Conservation (phyloP, 2,797 vertebrate genomes). For the Coreius guichenoti region DNA sequence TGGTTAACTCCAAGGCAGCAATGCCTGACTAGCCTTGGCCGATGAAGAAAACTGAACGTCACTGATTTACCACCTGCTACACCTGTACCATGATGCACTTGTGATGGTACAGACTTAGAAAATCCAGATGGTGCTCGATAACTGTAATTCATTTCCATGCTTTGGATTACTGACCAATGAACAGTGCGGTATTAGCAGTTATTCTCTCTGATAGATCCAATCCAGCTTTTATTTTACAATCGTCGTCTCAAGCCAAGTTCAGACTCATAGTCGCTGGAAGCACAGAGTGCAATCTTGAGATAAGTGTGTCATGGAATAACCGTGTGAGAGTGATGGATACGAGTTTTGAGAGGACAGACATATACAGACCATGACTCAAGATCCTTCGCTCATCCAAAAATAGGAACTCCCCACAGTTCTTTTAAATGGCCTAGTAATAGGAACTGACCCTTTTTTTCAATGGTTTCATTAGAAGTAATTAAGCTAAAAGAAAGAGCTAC, state of each 20-base stretch:
- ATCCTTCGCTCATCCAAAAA: constrained; percentile 9
- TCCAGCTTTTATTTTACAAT: constrained; percentile 17
- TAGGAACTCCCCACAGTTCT: constrained; percentile 12
- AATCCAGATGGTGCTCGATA: background rate
- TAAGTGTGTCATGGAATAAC: constrained; percentile 21
- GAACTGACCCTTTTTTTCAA: constrained; percentile 32
- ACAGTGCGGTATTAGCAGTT: background rate
- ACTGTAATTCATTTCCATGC: background rate
- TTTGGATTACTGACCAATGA: background rate
- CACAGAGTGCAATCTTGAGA: constrained; percentile 9
- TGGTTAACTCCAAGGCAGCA: background rate
- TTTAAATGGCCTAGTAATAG: constrained; percentile 29
- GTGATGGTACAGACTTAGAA: background rate
- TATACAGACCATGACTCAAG: background rate
- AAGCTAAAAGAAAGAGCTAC: constrained; percentile 25
- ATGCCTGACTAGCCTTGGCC: background rate
- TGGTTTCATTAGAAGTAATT: constrained; percentile 43
- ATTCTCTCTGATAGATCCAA: background rate
- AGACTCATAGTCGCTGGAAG: background rate
- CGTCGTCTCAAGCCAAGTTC: background rate
- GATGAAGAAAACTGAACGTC: background rate
- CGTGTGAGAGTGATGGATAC: background rate
- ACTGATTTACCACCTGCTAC: background rate
- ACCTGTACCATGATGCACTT: background rate
- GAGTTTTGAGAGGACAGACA: background rate